Evolutionary conservation across 1,140 invertebrate species (phyloP).

Genomic region (Bombus sylvicola): DNA sequence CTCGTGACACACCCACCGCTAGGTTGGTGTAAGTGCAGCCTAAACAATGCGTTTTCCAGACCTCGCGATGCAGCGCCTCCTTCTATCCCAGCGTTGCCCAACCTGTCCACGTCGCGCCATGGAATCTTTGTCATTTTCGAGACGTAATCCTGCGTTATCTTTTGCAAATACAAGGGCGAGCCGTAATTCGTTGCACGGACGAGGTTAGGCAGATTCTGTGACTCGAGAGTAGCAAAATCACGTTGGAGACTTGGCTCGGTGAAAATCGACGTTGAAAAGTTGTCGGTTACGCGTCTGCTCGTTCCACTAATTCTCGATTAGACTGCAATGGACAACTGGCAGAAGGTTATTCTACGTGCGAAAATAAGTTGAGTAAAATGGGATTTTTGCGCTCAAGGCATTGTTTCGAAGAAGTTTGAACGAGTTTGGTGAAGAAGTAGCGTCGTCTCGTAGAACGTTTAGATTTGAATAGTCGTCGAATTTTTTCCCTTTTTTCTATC

Average conservation of each 20-base stretch:
- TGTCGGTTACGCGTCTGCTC: no score
- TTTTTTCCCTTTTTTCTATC: no score
- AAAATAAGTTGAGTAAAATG: no score
- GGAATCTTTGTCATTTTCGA: background rate
- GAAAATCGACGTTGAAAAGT: background rate
- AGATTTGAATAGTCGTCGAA: no score
- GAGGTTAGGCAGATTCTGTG: background rate
- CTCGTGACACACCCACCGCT: constrained; percentile 70
- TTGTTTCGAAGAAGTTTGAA: no score
- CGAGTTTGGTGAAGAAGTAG: no score
- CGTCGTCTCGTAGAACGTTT: no score
- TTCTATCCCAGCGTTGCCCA: constrained; percentile 27
- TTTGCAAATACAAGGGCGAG: background rate
- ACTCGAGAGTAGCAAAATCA: background rate
- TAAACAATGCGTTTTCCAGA: constrained; percentile 77
- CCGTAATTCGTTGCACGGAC: background rate
- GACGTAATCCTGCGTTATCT: background rate
- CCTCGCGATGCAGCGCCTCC: constrained; percentile 55
- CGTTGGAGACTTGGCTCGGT: no score
- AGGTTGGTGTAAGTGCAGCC: constrained; percentile 65
- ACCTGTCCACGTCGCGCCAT: background rate
- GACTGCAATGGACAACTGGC: background rate
- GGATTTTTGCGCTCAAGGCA: no score
- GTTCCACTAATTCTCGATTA: background rate
- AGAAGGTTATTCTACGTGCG: no score